Base-by-base conservation (phyloP, 2,113 vertebrate genomes). In the Elgaria multicarinata region DNA sequence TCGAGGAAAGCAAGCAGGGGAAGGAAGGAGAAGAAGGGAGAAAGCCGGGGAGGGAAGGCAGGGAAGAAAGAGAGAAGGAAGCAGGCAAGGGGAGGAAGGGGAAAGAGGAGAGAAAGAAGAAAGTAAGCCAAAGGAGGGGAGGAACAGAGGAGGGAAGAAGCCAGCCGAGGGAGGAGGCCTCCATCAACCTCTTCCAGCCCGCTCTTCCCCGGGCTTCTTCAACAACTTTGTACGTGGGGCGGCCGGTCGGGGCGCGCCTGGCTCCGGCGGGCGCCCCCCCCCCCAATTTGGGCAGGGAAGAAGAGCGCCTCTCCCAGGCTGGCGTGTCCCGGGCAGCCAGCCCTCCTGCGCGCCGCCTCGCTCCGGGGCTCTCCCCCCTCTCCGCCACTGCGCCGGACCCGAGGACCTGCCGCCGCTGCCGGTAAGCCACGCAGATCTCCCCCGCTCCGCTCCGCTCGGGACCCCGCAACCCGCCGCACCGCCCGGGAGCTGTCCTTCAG, bases 1-100 rank as follows among this genome's bases (percentile, higher is more conserved):
- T 24, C 28, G 16, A 87, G 87, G 87, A 78, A 94, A 88, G 87
- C 46, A 50, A 50, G 46, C 4, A 8, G 55, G 90, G 93, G 89
- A 93, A 50, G 42, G 28, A 10, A 44, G 77, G 44, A 7, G 87
- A 88, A 2, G 93, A 93, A 93, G 93, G 36, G 22, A 36, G 20
- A n/a, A 36, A 24, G 20, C 22, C 31, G 28, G 28, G 62, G 4
- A 22, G 24, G 18, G 46, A 3, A 86, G 90, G 4, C 93, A 93
- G 93, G 93, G 8, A 16, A 36, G 3, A 3, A 10, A 1, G 55
- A 28, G n/a, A 39, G 36, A 44, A 64, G 20, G 18, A 28, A 72
- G 42, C 12, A 3, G 46, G 9, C 9, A 53, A 84, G 13, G 31
- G 36, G 4, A 3, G 64, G 16, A 2, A 8, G 33, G 31, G 2